phyloP scores from a whole-genome alignment of 1,140 invertebrate species.

The Drosophila murphyi region DNA sequence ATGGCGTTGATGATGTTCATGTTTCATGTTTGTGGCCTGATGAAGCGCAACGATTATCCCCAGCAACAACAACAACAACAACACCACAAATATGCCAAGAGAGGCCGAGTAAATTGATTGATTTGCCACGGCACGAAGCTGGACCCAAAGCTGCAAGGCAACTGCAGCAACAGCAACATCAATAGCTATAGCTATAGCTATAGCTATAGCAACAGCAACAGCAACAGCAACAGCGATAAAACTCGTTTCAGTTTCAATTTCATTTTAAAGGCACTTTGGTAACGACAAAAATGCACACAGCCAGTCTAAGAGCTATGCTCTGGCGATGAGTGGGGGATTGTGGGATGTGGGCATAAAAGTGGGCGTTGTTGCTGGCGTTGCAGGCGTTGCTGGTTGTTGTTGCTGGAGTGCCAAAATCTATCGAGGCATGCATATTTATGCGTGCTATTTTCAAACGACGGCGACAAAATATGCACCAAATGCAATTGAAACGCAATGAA shows the following conservation, averaged over 20 bases:
- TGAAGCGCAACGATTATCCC: conserved; percentile 80
- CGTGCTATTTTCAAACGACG: conserved; percentile 41
- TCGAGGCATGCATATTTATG: conserved; percentile 37
- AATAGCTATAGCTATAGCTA: conserved; percentile 2
- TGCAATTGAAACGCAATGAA: conserved; percentile 77
- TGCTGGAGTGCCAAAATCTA: conserved; percentile 67
- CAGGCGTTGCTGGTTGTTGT: conserved; percentile 25
- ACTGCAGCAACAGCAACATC: conserved; percentile 23
- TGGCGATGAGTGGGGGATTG: conserved; percentile 14
- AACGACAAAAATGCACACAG: conserved; percentile 29
- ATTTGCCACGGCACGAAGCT: conserved; percentile 81
- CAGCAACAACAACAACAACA: conserved; percentile 48
- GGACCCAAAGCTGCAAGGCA: conserved; percentile 49
- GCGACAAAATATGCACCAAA: conserved; percentile 79
- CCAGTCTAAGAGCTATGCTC: neutral
- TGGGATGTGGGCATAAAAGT: conserved; percentile 41
- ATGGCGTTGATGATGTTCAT: conserved; percentile 82
- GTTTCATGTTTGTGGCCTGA: conserved; percentile 81
- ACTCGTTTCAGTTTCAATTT: conserved; percentile 81
- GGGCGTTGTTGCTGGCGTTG: conserved; percentile 52
- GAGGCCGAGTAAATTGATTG: conserved; percentile 73
- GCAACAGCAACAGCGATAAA: conserved; percentile 34
- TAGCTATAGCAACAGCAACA: conserved; percentile 18
- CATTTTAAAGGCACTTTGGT: conserved; percentile 69
- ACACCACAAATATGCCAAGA: conserved; percentile 55